Conservation (phyloP, 2,113 vertebrate genomes). For the Callaeas wilsoni region DNA sequence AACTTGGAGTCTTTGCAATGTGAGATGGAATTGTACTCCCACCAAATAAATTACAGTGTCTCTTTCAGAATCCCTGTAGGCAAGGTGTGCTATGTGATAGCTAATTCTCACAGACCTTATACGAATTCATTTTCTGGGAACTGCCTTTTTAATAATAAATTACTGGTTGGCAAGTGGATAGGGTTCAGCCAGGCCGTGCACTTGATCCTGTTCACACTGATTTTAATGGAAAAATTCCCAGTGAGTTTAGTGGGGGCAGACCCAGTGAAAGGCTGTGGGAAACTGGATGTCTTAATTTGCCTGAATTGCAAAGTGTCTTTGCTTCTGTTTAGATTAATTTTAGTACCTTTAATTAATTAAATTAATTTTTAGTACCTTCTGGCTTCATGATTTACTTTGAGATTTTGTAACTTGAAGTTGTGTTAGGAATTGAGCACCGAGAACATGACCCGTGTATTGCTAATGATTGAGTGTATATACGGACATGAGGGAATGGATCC, state of each 20-base stretch:
- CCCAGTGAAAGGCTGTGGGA: not conserved
- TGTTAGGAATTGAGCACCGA: not conserved
- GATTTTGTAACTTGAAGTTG: not conserved
- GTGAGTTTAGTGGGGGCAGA: not conserved
- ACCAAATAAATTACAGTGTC: conserved; percentile 18
- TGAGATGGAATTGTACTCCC: not conserved
- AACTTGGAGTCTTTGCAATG: not conserved
- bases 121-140: not conserved
- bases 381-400: not conserved
- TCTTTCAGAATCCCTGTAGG: not conserved
- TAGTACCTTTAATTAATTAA: too few species aligned
- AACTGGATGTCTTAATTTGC: not conserved
- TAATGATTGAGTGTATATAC: not conserved
- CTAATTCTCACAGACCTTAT: conserved; percentile 2
- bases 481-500: not conserved
- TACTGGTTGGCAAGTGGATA: not conserved
- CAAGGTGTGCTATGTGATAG: not conserved
- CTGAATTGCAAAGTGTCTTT: not conserved
- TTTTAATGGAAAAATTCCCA: conserved; percentile 8
- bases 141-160: conserved; percentile 31
- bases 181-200: not conserved
- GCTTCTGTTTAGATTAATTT: not conserved
- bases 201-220: not conserved
- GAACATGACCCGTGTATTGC: not conserved
- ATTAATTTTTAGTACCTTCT: not conserved